A percentile compares a stretch with the other conserved stretches of the same genome.
phyloP scores from a whole-genome alignment of 2,888 invertebrate species.

The Nasonia oneida region DNA sequence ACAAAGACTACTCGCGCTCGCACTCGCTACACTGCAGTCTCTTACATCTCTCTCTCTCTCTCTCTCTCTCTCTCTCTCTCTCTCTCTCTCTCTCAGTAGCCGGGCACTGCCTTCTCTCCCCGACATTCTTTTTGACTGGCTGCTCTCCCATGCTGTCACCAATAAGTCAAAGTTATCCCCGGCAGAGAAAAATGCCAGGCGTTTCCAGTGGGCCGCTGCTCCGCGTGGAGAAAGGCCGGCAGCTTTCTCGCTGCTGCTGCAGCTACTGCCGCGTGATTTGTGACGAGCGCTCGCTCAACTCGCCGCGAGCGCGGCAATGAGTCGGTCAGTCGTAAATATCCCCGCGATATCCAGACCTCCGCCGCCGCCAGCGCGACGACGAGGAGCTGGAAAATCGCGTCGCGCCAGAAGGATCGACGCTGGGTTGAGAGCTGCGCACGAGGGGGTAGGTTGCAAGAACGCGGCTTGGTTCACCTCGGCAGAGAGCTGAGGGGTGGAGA shows the following conservation, averaged over 20 bases:
- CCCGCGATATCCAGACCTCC: background rate
- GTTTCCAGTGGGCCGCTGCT: conserved; percentile 71
- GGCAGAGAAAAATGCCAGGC: conserved; percentile 79
- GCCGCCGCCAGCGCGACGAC: conserved; percentile 8
- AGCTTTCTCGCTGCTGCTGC: conserved; percentile 63
- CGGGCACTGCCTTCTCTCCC: conserved; percentile 54
- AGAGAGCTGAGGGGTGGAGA: too few species aligned
- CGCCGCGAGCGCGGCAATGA: conserved; percentile 76
- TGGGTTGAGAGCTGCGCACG: background rate
- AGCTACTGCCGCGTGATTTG: conserved; percentile 74
- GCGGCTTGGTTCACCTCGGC: background rate
- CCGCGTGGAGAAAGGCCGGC: conserved; percentile 76
- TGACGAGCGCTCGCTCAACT: conserved; percentile 78
- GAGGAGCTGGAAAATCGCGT: conserved; percentile 13
- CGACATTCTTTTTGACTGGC: conserved; percentile 63
- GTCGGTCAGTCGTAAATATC: conserved; percentile 79
- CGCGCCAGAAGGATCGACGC: conserved; percentile 19
- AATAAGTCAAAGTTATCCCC: conserved; percentile 79
- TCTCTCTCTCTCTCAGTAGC: conserved; percentile 26
- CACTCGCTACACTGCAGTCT: background rate
- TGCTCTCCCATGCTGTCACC: conserved; percentile 72
- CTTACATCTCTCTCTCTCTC: background rate
- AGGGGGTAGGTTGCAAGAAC: background rate
- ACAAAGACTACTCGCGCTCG: background rate
- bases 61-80: too few species aligned